Base-by-base conservation (phyloP, 2,113 vertebrate genomes). In the Clarias batrachus region DNA sequence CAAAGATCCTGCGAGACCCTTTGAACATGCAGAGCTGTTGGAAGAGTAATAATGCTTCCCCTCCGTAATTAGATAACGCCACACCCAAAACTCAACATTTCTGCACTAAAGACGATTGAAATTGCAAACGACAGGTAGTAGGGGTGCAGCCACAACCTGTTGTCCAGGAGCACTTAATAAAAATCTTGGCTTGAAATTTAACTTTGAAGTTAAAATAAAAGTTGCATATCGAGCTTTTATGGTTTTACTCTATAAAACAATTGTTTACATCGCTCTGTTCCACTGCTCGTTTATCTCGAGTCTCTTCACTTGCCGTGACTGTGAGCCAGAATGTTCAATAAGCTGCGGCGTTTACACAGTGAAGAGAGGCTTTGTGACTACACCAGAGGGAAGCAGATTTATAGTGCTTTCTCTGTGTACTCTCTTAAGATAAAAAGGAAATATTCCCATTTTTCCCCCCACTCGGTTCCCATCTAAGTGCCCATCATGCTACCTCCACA, bases 1-100 rank as follows among this genome's bases (percentile, higher is more conserved):
- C 57, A 95, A 92, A 94, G 94, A 95, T 95, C 96, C 96, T 95
- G 95, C 95, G 94, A 89, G 95, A 96, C 95, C 95, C 94, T 93
- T 14, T 59, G 70, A 88, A 81, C 54, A 77, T 52, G 81, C 77
- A 84, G 81, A 80, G 16, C 37, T 56, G 81, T 13, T 17, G 9
- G 23, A 71, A 86, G 33, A 81, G 63, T 76, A 83, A 76, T 57
- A 56, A 19, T 25, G 70, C 23, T 74, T 65, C 70, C 70, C 33
- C 23, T 71, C 30, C 52, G 81, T 83, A 19, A 54, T 73, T 73
- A 66, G 68, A 60, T 76, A 73, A 59, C 17, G 54, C 66, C 66
- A 56, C 65, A 70, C 14, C 17, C 17, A 4, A 71, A 71, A 62
- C 21, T 41, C 57, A 13, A 25, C 23, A 41, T 2, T 4, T 52